phyloP scores from a whole-genome alignment of 2,888 invertebrate species.

The Anagyrus pseudococci region DNA sequence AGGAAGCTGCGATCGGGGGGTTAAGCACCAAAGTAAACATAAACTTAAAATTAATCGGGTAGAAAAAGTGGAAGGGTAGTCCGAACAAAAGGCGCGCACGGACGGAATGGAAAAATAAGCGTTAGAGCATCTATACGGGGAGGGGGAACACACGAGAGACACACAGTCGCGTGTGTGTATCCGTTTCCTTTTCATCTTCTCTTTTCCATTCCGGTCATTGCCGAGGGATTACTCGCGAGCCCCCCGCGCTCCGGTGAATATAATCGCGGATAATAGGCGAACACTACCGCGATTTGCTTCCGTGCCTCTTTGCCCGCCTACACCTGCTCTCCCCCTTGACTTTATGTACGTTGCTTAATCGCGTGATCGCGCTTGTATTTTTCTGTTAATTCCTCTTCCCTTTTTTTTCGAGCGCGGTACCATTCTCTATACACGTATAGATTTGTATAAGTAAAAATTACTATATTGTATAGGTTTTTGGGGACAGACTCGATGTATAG shows the following conservation, averaged over 20 bases:
- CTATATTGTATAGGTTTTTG: too few species aligned
- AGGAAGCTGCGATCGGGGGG: too few species aligned
- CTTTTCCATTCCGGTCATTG: constrained; percentile 44
- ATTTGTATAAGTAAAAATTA: too few species aligned
- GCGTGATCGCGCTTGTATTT: neutral
- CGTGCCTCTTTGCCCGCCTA: neutral
- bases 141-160: neutral
- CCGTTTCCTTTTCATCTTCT: constrained; percentile 33
- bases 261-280: constrained; percentile 4
- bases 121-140: neutral
- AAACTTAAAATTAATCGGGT: too few species aligned
- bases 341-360: too few species aligned
- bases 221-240: constrained; percentile 40
- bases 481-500: too few species aligned
- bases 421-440: neutral
- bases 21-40: too few species aligned
- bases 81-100: too few species aligned
- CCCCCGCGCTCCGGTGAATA: neutral
- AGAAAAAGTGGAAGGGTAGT: too few species aligned
- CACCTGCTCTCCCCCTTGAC: too few species aligned
- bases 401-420: neutral
- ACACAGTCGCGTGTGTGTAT: constrained; percentile 26
- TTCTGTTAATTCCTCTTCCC: neutral
- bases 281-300: constrained; percentile 21
- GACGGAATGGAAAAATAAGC: neutral